These are phyloP conservation scores for Dasyprocta punctata DNA, from an alignment of 2,113 vertebrate genomes.

Conservation along the genomic window DNA sequence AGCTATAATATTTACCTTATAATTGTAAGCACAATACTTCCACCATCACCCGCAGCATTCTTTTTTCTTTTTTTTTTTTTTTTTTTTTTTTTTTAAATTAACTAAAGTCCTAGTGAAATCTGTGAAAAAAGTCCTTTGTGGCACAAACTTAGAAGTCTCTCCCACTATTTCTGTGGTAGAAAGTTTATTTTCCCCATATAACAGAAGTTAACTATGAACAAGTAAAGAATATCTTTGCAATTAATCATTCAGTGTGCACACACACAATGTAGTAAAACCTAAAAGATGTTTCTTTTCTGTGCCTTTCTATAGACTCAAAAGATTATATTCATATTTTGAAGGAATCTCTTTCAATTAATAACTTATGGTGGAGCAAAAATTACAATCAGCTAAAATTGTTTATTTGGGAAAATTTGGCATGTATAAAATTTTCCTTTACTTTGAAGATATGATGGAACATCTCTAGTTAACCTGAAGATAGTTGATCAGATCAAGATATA, in stretches of 20 bases:
- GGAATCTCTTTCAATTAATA: neutral
- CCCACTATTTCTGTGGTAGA: neutral
- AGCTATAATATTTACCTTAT: neutral
- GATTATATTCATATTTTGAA: neutral
- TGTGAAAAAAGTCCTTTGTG: neutral
- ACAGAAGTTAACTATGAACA: constrained; percentile 2
- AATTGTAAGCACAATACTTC: neutral
- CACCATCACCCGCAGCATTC: neutral
- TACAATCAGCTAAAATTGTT: constrained; percentile 17
- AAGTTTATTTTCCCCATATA: neutral
- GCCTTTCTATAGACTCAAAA: neutral
- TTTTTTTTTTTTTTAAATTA: neutral
- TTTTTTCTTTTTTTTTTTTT: neutral
- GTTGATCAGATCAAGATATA: neutral
- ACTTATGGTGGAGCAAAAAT: neutral
- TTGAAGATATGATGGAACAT: neutral
- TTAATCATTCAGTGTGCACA: neutral
- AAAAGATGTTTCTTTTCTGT: neutral
- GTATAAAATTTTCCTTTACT: neutral
- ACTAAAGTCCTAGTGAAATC: neutral
- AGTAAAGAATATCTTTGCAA: neutral
- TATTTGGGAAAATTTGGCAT: neutral
- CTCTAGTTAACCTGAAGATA: neutral
- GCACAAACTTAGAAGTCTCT: neutral
- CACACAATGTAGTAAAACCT: neutral